phyloP scores from a whole-genome alignment of 1,140 invertebrate species.

The Platyura marginata region DNA sequence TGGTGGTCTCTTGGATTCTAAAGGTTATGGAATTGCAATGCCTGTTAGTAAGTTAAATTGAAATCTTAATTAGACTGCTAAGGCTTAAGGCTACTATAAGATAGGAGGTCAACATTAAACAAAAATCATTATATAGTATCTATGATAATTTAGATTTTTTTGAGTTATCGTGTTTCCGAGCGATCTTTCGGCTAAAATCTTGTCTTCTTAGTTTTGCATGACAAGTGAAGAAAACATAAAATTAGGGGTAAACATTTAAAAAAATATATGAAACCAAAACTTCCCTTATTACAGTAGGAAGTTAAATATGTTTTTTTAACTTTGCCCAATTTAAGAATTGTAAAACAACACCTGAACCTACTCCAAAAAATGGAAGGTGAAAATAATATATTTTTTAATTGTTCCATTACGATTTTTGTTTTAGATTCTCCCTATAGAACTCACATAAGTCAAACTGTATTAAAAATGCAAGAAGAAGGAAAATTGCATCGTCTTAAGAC shows the following conservation, averaged over 20 bases:
- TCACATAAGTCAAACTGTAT: conserved; percentile 42
- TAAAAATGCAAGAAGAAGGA: conserved; percentile 51
- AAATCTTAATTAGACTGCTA: no score
- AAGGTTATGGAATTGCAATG: conserved; percentile 65
- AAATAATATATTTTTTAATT: background rate
- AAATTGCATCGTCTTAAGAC: conserved; percentile 58
- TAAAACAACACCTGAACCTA: no score
- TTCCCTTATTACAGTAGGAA: background rate
- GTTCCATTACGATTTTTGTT: background rate
- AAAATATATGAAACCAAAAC: background rate
- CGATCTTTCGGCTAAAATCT: no score
- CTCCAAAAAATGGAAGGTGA: no score
- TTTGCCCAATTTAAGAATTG: conserved; percentile 1
- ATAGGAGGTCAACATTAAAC: no score
- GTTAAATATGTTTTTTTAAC: background rate
- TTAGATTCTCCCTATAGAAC: conserved; percentile 47
- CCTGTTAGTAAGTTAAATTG: conserved; percentile 24
- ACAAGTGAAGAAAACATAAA: conserved; percentile 15
- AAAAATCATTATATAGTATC: no score
- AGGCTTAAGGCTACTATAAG: no score
- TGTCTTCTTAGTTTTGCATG: no score
- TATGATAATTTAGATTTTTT: no score
- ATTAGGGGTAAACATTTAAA: background rate
- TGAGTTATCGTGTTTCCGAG: no score
- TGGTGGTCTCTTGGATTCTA: conserved; percentile 69